A percentile compares a stretch with the other conserved stretches of the same genome.
Conservation (phyloP, 2,888 invertebrate species). For the Minunthozetes semirufus region DNA sequence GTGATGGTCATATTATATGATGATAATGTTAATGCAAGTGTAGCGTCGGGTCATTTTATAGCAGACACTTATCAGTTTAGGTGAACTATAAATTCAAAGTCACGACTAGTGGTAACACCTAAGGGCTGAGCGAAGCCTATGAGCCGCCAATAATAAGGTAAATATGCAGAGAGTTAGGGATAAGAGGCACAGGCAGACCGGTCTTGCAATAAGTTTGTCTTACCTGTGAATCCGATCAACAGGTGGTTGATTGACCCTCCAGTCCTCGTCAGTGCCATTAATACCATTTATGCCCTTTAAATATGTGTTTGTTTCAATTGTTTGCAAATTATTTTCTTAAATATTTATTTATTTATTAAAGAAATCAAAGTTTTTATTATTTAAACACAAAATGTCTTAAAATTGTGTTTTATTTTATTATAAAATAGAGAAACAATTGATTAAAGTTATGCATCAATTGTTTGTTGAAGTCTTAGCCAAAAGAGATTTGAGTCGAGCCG, state of each 20-base stretch:
- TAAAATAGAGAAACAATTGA: neutral
- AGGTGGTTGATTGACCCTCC: conserved; percentile 26
- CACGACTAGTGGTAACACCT: neutral
- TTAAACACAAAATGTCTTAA: neutral
- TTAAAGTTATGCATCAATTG: conserved; percentile 68
- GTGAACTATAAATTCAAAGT: neutral
- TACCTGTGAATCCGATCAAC: conserved; percentile 28
- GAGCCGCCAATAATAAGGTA: neutral
- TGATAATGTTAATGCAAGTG: no score
- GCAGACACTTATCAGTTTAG: neutral
- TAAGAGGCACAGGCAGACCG: conserved; percentile 3
- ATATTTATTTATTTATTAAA: neutral
- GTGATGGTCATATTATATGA: no score
- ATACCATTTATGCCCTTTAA: neutral
- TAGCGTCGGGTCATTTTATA: neutral
- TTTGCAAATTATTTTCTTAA: neutral
- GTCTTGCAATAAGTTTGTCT: conserved; percentile 13
- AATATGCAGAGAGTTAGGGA: neutral
- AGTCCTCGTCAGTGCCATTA: neutral
- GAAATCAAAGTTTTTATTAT: neutral
- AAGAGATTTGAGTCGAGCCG: conserved; percentile 79
- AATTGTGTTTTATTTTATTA: neutral
- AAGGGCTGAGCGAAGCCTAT: neutral
- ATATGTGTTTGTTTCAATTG: neutral
- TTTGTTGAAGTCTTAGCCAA: conserved; percentile 81